Base-by-base conservation (phyloP, 2,797 vertebrate species). In the Prunella strophiata region DNA sequence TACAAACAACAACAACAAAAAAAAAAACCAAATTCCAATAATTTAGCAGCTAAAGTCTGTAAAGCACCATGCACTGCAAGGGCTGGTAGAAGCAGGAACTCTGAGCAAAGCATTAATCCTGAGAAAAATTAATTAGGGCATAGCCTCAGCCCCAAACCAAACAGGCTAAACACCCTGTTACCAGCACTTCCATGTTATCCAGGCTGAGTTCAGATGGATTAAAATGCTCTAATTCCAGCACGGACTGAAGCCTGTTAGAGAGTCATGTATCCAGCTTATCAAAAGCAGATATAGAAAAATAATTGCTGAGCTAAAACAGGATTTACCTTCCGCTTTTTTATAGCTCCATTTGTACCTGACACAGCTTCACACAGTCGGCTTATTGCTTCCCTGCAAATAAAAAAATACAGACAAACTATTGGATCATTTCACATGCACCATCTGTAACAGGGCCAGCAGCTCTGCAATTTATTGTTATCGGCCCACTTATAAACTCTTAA, bases 311-410 rank as follows among this genome's bases (percentile, higher is more conserved):
- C 32, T 67, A 55, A 80, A 79, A 38, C 16, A 38, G 68, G 90
- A 96, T 95, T 98, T 98, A 99, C 99, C 98, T 98, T 99, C 94
- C 98, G 96, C 85, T 97, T 98, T 97, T 98, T 99, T 93, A 97
- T 77, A 89, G 98, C 97, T 96, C 98, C 98, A 43, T 98, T 98
- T 91, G 97, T 95, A 91, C 98, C 97, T 12, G 97, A 97, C 26
- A 98, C 98, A 94, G 97, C 98, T 96, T 98, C 98, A 97, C 99
- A 99, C 85, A 99, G 97, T 48, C 98, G 98, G 92, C 98, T 99
- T 98, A 99, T 99, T 93, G 99, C 99, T 98, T 99, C 99, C 97
- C 99, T 99, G 97, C 48, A 96, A 98, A 96, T 9, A 77, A 62
- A 94, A 93, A 72, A 79, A 93, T 22, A 97, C 88, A 97, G 77